Evolutionary conservation across 2,888 invertebrate genomes (phyloP), one percentile per base, ranked within the genome.

Genomic region (Antheraea yamamai): DNA sequence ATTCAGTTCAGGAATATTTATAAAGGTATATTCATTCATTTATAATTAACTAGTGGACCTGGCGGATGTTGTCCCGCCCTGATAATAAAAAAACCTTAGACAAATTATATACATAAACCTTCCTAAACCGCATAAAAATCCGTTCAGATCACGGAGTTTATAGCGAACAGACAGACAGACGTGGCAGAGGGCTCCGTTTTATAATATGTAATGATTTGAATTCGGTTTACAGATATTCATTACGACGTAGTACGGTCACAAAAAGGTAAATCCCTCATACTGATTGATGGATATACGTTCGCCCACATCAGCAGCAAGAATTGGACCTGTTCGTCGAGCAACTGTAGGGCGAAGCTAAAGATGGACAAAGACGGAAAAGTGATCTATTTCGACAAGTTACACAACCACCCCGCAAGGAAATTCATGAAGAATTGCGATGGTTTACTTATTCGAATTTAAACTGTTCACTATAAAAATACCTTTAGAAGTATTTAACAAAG

Each of bases 211-310:
- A 12, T 73, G 64, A 51, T 73, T 39, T 18, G 76, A 74, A 26
- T 79, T 73, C 23, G 74, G 76, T 39, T 80, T 76, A 26, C 77
- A 79, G 68, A 39, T 3, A 68, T 68, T 4, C 35, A 7, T 12
- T 85, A 81, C 73, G 77, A 80, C 68, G 70, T 81, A 16, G 78
- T 84, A n/a, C 78, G 73, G 26, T 86, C 86, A 0, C 87, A 88
- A 76, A 78, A 82, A 73, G 89, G 89, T 0, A 85, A 77, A 74
- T 76, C 81, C n/a, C 80, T 88, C 0, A 81, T 89, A 1, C 76
- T 88, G 0, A 70, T 85, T 14, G 81, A 82, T 1, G 87, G 86
- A 1, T 88, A 84, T 68, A 88, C 89, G 0, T 90, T 84, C 66
- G 77, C 80, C 0, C 35, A 73, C 58, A 35, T 51, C 20, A 66